phyloP scores from a whole-genome alignment of 2,797 vertebrate species.

The Gallirallus australis region DNA sequence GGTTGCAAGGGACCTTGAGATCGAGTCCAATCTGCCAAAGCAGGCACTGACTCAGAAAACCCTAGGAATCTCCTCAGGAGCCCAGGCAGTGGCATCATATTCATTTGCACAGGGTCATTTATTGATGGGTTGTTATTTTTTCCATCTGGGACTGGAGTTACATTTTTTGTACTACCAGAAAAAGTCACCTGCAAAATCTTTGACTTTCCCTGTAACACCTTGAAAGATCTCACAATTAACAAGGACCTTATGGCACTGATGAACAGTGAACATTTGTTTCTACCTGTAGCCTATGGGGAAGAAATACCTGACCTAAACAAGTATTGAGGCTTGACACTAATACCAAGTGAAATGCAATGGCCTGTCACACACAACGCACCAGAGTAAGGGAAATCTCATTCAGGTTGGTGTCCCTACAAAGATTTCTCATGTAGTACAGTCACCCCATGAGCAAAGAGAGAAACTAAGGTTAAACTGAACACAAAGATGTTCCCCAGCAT shows the following conservation, averaged over 20 bases:
- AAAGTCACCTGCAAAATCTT: not conserved
- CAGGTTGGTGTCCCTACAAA: not conserved
- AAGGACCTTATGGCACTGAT: not conserved
- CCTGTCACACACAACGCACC: not conserved
- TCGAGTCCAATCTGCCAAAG: no score
- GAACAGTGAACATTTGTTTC: not conserved
- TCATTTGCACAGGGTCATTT: not conserved
- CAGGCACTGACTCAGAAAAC: not conserved
- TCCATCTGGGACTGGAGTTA: not conserved
- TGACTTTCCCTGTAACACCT: not conserved
- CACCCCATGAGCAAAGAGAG: not conserved
- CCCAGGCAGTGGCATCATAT: not conserved
- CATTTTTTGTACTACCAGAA: not conserved
- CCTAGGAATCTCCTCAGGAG: not conserved
- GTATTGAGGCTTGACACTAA: not conserved
- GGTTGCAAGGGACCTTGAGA: no score
- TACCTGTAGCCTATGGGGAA: not conserved
- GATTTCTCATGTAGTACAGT: not conserved
- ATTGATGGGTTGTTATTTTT: not conserved
- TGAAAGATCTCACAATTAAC: not conserved
- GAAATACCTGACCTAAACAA: not conserved
- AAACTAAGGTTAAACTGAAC: not conserved
- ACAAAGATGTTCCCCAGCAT: not conserved
- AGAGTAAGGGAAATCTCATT: not conserved
- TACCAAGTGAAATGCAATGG: not conserved